A percentile compares a stretch with the other conserved stretches of the same genome.
Evolutionary conservation across 1,140 invertebrate species (phyloP).

Genomic region (Onthophagus taurus): DNA sequence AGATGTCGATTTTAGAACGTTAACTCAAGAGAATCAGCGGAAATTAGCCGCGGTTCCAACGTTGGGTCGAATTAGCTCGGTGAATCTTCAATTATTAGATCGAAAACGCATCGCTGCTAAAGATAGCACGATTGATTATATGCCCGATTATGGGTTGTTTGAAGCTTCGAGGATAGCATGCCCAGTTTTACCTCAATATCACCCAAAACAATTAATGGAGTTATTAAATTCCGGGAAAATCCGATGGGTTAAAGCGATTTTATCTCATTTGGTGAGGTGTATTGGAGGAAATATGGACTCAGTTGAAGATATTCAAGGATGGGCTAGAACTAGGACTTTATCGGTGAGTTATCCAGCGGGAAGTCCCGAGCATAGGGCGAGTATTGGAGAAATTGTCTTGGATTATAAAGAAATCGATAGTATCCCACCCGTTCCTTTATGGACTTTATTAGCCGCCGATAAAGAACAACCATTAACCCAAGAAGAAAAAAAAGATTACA

Average conservation of each 20-base stretch:
- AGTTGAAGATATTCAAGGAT: slow-evolving; percentile 46
- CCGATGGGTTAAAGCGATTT: slow-evolving; percentile 92
- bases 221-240: slow-evolving; percentile 98
- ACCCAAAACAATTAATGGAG: slow-evolving; percentile 98
- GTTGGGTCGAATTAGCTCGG: slow-evolving; percentile 68
- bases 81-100: slow-evolving; percentile 67
- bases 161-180: slow-evolving; percentile 93
- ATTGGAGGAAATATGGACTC: slow-evolving; percentile 54
- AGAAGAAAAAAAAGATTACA: slow-evolving; percentile 58
- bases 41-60: slow-evolving; percentile 69
- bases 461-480: slow-evolving; percentile 54
- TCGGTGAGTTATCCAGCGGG: slow-evolving; percentile 75
- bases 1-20: slow-evolving; percentile 67
- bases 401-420: slow-evolving; percentile 95
- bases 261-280: slow-evolving; percentile 87
- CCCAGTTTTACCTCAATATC: slow-evolving; percentile 97
- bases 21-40: slow-evolving; percentile 64
- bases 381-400: slow-evolving; percentile 53
- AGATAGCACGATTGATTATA: slow-evolving; percentile 58
- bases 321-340: slow-evolving; percentile 78
- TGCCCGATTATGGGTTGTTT: slow-evolving; percentile 91
- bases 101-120: slow-evolving; percentile 53
- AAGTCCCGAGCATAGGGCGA: slow-evolving; percentile 37
- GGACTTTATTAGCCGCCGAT: slow-evolving; percentile 90
- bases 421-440: slow-evolving; percentile 92